Evolutionary conservation across 1,140 invertebrate genomes (phyloP).

Genomic region (Listronotus bonariensis): DNA sequence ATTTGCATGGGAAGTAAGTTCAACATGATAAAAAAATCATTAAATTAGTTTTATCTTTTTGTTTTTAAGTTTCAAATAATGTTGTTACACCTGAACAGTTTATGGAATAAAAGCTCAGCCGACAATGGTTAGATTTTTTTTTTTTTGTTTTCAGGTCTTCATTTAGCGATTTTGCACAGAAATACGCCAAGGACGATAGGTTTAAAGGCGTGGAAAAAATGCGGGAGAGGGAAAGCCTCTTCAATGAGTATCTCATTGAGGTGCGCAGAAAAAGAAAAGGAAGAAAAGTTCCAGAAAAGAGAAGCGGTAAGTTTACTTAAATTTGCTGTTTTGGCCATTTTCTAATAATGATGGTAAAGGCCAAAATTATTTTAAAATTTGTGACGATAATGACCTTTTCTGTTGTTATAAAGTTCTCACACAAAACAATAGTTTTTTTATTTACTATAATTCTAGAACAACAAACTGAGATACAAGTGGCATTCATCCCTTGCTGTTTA

Average conservation of each 20-base stretch:
- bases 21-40: neutral
- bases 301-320: slow-evolving; percentile 81
- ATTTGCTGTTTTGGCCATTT: neutral
- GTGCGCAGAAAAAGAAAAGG: slow-evolving; percentile 91
- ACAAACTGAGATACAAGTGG: too few species aligned
- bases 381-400: too few species aligned
- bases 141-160: slow-evolving; percentile 77
- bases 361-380: too few species aligned
- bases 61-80: too few species aligned
- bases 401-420: too few species aligned
- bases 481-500: too few species aligned
- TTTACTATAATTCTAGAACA: too few species aligned
- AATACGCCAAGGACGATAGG: slow-evolving; percentile 92
- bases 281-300: slow-evolving; percentile 86
- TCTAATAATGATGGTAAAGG: too few species aligned
- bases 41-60: too few species aligned
- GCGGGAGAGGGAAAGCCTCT: slow-evolving; percentile 91
- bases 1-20: slow-evolving; percentile 90
- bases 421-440: too few species aligned
- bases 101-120: neutral
- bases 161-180: slow-evolving; percentile 92
- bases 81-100: neutral
- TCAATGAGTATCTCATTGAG: slow-evolving; percentile 94
- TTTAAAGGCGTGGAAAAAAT: slow-evolving; percentile 97
- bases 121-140: slow-evolving; percentile 2